Percentiles rank a stretch among this genome's conserved stretches.
These are phyloP conservation scores for Cotesia typhae DNA, from an alignment of 1,140 invertebrate species.

Conservation along the genomic window DNA sequence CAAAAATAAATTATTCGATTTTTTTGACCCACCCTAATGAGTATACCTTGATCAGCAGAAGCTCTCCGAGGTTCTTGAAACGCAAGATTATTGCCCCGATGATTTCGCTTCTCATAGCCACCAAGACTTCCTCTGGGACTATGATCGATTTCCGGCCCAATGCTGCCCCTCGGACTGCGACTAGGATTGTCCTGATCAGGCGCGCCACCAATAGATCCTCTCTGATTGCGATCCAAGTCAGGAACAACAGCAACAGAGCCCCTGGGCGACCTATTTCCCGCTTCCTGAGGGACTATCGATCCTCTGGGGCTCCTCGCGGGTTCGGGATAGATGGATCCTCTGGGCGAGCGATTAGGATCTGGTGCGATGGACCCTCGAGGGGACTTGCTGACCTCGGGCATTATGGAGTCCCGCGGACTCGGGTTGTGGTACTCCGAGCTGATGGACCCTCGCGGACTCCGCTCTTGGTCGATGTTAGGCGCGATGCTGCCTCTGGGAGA, in stretches of 20 bases:
- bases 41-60: constrained; percentile 66
- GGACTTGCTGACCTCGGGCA: constrained; percentile 59
- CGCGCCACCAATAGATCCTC: constrained; percentile 65
- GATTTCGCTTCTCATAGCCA: constrained; percentile 65
- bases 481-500: constrained; percentile 56
- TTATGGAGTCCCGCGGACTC: constrained; percentile 71
- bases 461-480: constrained; percentile 38
- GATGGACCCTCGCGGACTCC: constrained; percentile 47
- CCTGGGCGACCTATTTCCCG: constrained; percentile 66
- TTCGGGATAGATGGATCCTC: constrained; percentile 67
- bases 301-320: constrained; percentile 69
- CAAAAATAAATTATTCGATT: too few species aligned
- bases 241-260: constrained; percentile 63
- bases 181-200: constrained; percentile 46
- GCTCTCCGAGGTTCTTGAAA: constrained; percentile 73
- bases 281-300: constrained; percentile 64
- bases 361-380: constrained; percentile 71
- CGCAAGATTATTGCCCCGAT: constrained; percentile 64
- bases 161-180: constrained; percentile 71
- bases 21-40: too few species aligned
- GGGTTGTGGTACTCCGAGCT: constrained; percentile 46
- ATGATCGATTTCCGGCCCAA: constrained; percentile 65
- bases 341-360: constrained; percentile 68
- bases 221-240: constrained; percentile 62
- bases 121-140: constrained; percentile 64